Evolutionary conservation across 2,113 vertebrate species (phyloP), one percentile per base, ranked within the genome.

Genomic region (Cettia cetti): DNA sequence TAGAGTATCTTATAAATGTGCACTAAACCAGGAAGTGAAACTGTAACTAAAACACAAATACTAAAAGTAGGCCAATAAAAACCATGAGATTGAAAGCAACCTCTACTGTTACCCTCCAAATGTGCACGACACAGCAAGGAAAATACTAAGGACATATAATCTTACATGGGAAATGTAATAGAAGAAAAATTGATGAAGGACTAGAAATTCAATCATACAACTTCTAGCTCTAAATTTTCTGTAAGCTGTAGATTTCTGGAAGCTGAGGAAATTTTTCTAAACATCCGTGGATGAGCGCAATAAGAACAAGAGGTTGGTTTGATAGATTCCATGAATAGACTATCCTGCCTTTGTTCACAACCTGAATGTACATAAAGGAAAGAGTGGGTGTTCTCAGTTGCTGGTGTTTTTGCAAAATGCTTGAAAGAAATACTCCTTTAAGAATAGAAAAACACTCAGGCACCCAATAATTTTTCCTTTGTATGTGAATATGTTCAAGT

Each of bases 1-100:
- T 69, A 90, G 39, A 82, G 52, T 76, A 44, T 49, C 35, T 95
- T 91, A 82, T 78, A 85, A 78, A 85, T 45, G 45, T 65, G 33
- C 63, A 77, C 17, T 83, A 86, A 92, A 90, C 13, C 33, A 89
- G 54, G 61, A 94, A 83, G 63, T 78, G 35, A 66, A 86, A 89
- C 82, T 86, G 72, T 82, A 94, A 83, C 69, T 84, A 89, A 40
- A 86, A 80, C 19, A 82, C 33, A 84, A 83, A 92, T 65, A 91
- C 24, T 60, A 45, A 75, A 91, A 68, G 16, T 37, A 75, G 69
- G 78, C 14, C 37, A 81, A 88, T 31, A 75, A 65, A 72, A 49
- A 1, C 31, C 45, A 1, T 24, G 12, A 70, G 39, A 93, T 31
- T 1, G 8, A 54, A 83, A 72, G 50, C 26, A 80, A 47, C n/a